Evolutionary conservation across 2,888 invertebrate genomes (phyloP), one percentile per base, ranked within the genome.

Genomic region (Aelia acuminata): DNA sequence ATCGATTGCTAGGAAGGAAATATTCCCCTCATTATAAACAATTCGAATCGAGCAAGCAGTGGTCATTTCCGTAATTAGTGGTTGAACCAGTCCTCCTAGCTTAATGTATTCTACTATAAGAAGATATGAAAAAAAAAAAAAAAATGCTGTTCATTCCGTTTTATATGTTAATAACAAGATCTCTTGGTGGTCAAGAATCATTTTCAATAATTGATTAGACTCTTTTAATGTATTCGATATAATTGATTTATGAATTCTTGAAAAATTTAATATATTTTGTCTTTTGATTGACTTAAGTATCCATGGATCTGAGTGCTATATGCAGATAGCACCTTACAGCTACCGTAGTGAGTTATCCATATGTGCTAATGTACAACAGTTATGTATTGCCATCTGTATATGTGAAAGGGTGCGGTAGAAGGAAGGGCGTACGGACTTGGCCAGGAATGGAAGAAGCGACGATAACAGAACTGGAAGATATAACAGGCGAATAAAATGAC

Each of bases 401-500:
- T n/a, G n/a, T n/a, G n/a, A n/a, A n/a, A n/a, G n/a, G n/a, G n/a
- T n/a, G n/a, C n/a, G n/a, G n/a, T n/a, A n/a, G n/a, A n/a, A n/a
- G n/a, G n/a, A n/a, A n/a, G n/a, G 20, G 80, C 22, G n/a, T 10
- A 43, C 43, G 43, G 43, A 4, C 43, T 7, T 7, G 22, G 35
- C 80, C 7, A 47, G 80, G 35, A 75, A 80, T 43, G 43, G 43
- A 80, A 22, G 43, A 80, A n/a, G 39, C 22, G 11, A 47, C 43
- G 80, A 80, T 80, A 80, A 80, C 20, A n/a, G 43, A 39, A 39
- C 80, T 39, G 11, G n/a, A 10, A 80, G 80, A 80, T 39, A 80
- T 80, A 80, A 43, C 75, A 39, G 20, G 75, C 39, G 75, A 43
- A 47, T 70, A 70, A 70, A 47, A 80, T 80, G 80, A 80, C 80